These are phyloP conservation scores for Dynastes hyllus DNA, from an alignment of 2,888 invertebrate species.

Conservation along the genomic window DNA sequence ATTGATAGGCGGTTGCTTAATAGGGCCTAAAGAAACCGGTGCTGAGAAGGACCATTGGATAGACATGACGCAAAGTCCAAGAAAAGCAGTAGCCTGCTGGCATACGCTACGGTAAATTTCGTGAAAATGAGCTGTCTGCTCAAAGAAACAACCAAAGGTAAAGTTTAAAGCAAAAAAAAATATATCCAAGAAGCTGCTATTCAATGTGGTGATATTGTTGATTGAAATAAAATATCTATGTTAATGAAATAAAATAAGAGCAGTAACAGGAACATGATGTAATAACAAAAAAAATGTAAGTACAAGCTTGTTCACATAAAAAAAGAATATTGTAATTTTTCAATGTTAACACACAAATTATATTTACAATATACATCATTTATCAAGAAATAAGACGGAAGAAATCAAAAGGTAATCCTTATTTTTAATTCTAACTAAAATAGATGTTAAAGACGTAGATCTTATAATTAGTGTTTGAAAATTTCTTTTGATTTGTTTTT, in stretches of 20 bases:
- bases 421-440: too few relatives aligned
- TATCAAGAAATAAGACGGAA: background rate
- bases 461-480: too few relatives aligned
- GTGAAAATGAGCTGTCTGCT: constrained; percentile 49
- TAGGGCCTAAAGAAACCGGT: constrained; percentile 81
- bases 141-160: constrained; percentile 50
- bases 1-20: constrained; percentile 81
- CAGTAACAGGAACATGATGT: background rate
- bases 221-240: constrained; percentile 11
- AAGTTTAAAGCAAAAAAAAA: background rate
- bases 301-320: constrained; percentile 35
- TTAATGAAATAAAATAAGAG: background rate
- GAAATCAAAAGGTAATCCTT: background rate
- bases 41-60: constrained; percentile 90
- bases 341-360: background rate
- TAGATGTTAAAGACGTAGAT: too few relatives aligned
- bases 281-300: constrained; percentile 31
- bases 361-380: background rate
- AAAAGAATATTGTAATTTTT: constrained; percentile 25
- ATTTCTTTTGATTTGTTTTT: background rate
- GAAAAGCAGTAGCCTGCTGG: constrained; percentile 94
- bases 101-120: constrained; percentile 82
- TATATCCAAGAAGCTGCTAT: background rate
- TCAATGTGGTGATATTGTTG: constrained; percentile 1
- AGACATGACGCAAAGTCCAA: constrained; percentile 89